A percentile compares a stretch with the other conserved stretches of the same genome.
Evolutionary conservation across 2,888 invertebrate species (phyloP).

Genomic region (Automeris io): DNA sequence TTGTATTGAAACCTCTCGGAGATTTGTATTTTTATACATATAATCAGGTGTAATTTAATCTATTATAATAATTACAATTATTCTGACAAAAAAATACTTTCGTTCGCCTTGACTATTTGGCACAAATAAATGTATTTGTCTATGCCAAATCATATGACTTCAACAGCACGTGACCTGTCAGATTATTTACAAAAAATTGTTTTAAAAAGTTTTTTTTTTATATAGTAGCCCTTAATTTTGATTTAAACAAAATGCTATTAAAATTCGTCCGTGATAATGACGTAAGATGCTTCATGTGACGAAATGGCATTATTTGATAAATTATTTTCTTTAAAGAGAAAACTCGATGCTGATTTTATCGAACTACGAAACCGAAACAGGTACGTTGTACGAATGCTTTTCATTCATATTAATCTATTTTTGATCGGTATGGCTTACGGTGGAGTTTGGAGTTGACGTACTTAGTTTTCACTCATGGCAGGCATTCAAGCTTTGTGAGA

Average conservation of each 20-base stretch:
- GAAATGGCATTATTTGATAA: conserved; percentile 87
- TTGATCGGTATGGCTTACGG: conserved; percentile 36
- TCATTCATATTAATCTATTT: conserved; percentile 58
- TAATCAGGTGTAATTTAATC: no score
- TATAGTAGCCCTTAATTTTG: conserved; percentile 8
- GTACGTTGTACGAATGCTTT: conserved; percentile 61
- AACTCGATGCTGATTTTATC: conserved; percentile 57
- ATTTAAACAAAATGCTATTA: conserved; percentile 28
- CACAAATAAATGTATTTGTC: conserved; percentile 34
- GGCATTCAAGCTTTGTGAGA: conserved; percentile 22
- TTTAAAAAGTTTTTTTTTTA: conserved; percentile 26
- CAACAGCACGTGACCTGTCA: conserved; percentile 68
- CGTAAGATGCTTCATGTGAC: conserved; percentile 50
- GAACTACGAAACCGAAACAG: conserved; percentile 64
- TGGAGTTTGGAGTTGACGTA: conserved; percentile 48
- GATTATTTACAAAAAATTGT: conserved; percentile 48
- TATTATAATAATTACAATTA: no score
- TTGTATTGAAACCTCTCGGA: no score
- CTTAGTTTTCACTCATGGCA: conserved; percentile 27
- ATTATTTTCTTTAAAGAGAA: conserved; percentile 81
- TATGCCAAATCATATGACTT: conserved; percentile 71
- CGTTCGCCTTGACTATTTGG: conserved; percentile 38
- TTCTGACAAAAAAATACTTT: no score
- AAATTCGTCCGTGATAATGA: conserved; percentile 32
- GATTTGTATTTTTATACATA: no score